Base-by-base conservation (phyloP, 2,113 vertebrate species). In the Amblyopsis rosae region DNA sequence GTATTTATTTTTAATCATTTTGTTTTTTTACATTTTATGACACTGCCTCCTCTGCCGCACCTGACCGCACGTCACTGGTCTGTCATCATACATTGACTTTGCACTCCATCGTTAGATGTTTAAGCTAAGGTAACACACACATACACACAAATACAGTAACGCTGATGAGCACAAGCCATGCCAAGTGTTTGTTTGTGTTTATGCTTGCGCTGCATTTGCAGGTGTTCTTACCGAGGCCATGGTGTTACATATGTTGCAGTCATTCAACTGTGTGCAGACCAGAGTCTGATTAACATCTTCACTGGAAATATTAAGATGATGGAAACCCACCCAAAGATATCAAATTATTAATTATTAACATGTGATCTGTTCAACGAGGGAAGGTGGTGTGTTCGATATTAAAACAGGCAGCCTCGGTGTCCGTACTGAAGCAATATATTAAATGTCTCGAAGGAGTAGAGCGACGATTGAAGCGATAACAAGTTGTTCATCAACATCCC, bases 101-200 rank as follows among this genome's bases (percentile, higher is more conserved):
- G 76, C 72, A 83, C 73, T 79, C 72, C 57, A 80, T 87, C 83
- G 80, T 87, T 86, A 82, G 46, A 56, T 58, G 75, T 72, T 78
- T 73, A 72, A 73, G n/a, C 54, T 19, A 10, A 41, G 35, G 35
- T 41, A 41, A 41, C 35, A 41, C 35, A 41, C 73, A 69, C 70
- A 67, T 59, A 19, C 56, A 12, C 51, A 3, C 12, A 15, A 13
- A 54, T n/a, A 67, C 53, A 72, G 61, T 33, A 59, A 60, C 70
- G 53, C 35, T 16, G 47, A 56, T 48, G 33, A 63, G 45, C 9
- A 50, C 61, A 70, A 48, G 50, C 0, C 1, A 17, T 15, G 65
- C 79, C 65, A 82, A 48, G 65, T 65, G 56, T 65, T 19, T 69
- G 49, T 67, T 69, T 74, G 45, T 60, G 35, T 19, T 51, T 64